phyloP scores from a whole-genome alignment of 35 echinoderm and acorn worm species.

The Ophiothrix spiculata region DNA sequence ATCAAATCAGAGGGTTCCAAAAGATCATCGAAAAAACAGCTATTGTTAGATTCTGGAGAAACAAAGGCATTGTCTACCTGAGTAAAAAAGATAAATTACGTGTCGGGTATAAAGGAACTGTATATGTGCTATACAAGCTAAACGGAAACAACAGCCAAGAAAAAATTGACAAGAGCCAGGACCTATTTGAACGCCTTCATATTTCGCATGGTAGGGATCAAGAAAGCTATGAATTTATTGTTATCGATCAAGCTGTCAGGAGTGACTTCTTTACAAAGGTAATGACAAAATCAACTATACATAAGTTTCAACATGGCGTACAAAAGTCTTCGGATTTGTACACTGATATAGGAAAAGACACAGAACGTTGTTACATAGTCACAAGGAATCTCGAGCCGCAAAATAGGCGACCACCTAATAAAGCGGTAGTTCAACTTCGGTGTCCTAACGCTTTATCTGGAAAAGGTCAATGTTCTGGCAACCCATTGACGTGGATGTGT shows the following conservation, averaged over 20 bases:
- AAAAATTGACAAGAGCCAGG: background rate
- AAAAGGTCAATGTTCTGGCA: background rate
- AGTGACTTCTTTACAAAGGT: background rate
- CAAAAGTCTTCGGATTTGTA: background rate
- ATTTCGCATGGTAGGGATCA: background rate
- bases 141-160: background rate
- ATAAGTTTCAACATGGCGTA: background rate
- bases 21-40: background rate
- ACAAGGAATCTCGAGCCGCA: background rate
- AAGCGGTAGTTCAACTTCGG: background rate
- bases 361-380: background rate
- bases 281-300: background rate
- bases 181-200: background rate
- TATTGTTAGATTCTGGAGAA: background rate
- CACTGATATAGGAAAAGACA: background rate
- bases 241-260: background rate
- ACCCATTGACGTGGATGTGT: too few relatives aligned
- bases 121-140: background rate
- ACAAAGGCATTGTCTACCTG: background rate
- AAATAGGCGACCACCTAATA: background rate
- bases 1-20: background rate
- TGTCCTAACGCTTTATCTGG: background rate
- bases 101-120: background rate
- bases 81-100: background rate
- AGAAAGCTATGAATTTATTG: background rate